phyloP scores from a whole-genome alignment of 2,888 invertebrate species.

The Lottia gigantea region DNA sequence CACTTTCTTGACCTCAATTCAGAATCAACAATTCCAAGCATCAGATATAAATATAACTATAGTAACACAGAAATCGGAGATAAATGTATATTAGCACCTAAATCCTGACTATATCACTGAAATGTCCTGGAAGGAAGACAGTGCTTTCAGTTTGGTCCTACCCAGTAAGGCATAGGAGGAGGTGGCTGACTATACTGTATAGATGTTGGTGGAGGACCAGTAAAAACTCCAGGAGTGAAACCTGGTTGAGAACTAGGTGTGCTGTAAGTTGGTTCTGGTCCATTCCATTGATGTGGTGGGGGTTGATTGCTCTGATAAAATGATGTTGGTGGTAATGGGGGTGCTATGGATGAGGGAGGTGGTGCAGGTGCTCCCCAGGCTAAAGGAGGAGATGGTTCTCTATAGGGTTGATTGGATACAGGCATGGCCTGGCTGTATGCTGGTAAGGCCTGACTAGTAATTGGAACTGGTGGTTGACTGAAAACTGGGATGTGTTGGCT shows the following conservation, averaged over 20 bases:
- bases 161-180: conserved; percentile 20
- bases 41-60: no score
- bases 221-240: not conserved
- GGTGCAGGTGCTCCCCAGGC: conserved; percentile 20
- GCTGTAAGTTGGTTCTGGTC: not conserved
- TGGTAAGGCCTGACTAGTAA: not conserved
- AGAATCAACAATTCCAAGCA: no score
- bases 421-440: not conserved
- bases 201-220: not conserved
- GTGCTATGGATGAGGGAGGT: conserved; percentile 13
- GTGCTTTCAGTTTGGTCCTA: conserved; percentile 8
- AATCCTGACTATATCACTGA: no score
- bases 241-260: not conserved
- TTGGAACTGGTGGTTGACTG: not conserved
- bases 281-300: conserved; percentile 8
- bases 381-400: not conserved
- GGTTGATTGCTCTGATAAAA: conserved; percentile 15
- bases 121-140: no score
- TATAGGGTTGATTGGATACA: not conserved
- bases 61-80: no score
- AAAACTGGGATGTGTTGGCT: not conserved
- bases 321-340: conserved; percentile 16
- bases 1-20: no score
- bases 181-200: conserved; percentile 18
- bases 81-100: no score